A percentile compares a stretch with the other conserved stretches of the same genome.
These are phyloP conservation scores for Gymnocheta viridis DNA, from an alignment of 2,888 invertebrate species.

Conservation along the genomic window DNA sequence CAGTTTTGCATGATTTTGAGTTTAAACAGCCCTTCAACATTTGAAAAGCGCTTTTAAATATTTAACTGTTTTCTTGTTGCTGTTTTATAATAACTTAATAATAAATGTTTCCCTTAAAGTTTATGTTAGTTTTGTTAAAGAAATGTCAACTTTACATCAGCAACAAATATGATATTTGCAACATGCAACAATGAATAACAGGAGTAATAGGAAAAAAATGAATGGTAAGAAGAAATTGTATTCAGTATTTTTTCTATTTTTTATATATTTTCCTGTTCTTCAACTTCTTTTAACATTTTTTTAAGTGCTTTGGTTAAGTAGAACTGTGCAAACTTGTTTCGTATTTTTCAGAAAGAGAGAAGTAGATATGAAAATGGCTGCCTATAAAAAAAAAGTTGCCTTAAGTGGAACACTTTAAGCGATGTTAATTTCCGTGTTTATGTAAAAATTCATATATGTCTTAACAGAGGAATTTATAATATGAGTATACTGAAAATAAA, in stretches of 20 bases:
- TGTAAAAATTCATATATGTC: constrained; percentile 47
- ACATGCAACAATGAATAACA: constrained; percentile 51
- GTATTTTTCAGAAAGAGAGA: not conserved
- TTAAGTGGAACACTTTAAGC: constrained; percentile 65
- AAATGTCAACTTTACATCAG: constrained; percentile 38
- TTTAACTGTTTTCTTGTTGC: not conserved
- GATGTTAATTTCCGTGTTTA: constrained; percentile 66
- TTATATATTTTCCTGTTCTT: not conserved
- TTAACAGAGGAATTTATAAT: constrained; percentile 38
- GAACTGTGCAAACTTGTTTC: constrained; percentile 6
- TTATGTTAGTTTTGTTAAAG: constrained; percentile 20
- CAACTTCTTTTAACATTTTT: constrained; percentile 7
- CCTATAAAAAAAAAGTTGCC: constrained; percentile 25
- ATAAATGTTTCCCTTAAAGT: constrained; percentile 8
- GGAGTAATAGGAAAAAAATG: not conserved
- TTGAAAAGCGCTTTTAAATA: not conserved
- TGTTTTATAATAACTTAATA: constrained; percentile 2
- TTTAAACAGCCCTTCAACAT: constrained; percentile 1
- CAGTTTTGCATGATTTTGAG: not conserved
- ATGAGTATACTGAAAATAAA: not conserved
- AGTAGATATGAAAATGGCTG: too few species aligned
- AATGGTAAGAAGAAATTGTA: not conserved
- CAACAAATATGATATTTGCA: constrained; percentile 32
- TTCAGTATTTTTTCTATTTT: not conserved
- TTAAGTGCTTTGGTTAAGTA: constrained; percentile 9